These are phyloP conservation scores for Bimastos eiseni DNA, from an alignment of 2,888 invertebrate species.

Conservation along the genomic window DNA sequence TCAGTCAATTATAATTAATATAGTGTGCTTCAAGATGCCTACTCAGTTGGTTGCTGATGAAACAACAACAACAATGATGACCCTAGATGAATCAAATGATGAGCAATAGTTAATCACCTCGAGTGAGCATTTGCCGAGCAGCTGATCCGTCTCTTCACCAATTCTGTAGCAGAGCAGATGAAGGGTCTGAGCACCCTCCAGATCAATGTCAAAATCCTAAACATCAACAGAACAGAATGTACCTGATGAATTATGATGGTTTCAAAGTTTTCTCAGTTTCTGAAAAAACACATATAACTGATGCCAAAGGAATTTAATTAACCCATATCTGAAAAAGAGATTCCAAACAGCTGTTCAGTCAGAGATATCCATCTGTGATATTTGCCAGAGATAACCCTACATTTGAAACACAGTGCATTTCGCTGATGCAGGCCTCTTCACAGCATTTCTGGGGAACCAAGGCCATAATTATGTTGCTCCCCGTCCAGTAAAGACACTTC, in stretches of 20 bases:
- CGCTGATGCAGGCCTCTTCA: too few species aligned
- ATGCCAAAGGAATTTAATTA: background rate
- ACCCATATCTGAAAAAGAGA: background rate
- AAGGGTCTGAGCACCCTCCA: constrained; percentile 89
- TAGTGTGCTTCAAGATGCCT: too few species aligned
- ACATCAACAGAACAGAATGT: constrained; percentile 17
- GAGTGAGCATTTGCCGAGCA: constrained; percentile 78
- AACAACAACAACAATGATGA: background rate
- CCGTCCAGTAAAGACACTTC: too few species aligned
- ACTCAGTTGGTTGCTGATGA: background rate
- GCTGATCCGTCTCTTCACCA: constrained; percentile 60
- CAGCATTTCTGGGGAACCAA: too few species aligned
- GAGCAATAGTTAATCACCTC: constrained; percentile 68
- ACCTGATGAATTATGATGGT: too few species aligned
- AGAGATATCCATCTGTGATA: too few species aligned
- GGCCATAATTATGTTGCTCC: too few species aligned
- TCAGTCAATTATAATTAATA: too few species aligned
- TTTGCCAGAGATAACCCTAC: too few species aligned
- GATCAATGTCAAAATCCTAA: constrained; percentile 80
- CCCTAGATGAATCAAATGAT: background rate
- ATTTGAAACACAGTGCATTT: too few species aligned
- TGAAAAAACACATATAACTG: background rate
- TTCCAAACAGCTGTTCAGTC: too few species aligned
- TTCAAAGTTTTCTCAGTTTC: too few species aligned
- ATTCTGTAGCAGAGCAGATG: constrained; percentile 83